A percentile compares a stretch with the other conserved stretches of the same genome.
phyloP scores from a whole-genome alignment of 2,797 vertebrate species.

The Onychomys torridus region DNA sequence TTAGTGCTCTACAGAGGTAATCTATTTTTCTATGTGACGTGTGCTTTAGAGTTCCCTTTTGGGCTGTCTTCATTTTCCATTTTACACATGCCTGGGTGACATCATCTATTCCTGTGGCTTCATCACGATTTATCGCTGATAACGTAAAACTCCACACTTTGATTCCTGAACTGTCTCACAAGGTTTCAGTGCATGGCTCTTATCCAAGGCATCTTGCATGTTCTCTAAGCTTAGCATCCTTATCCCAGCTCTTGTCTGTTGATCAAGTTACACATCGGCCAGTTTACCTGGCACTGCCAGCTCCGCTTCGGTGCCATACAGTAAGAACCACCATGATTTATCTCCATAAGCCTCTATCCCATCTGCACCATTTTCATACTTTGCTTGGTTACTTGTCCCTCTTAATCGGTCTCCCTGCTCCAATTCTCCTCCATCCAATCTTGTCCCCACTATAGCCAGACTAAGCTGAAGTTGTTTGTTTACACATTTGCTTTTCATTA shows the following conservation, averaged over 20 bases:
- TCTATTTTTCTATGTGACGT: neutral
- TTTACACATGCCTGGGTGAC: conserved; percentile 2
- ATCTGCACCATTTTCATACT: neutral
- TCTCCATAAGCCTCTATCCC: neutral
- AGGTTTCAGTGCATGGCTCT: neutral
- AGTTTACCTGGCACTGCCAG: neutral
- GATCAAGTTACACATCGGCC: neutral
- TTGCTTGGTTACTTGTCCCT: neutral
- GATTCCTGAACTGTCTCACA: conserved; percentile 11
- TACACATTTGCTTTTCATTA: conserved; percentile 15
- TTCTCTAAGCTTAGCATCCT: conserved; percentile 35
- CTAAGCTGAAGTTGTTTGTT: neutral
- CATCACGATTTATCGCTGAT: conserved; percentile 12
- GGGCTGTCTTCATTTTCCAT: neutral
- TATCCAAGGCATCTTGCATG: neutral
- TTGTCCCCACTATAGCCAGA: neutral
- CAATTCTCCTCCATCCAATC: neutral
- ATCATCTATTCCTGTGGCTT: neutral
- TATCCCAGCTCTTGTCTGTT: neutral
- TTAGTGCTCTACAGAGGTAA: neutral
- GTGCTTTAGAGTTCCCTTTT: neutral
- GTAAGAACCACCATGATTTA: neutral
- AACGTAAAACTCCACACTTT: neutral
- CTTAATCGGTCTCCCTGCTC: neutral
- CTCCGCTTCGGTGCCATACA: neutral